A percentile compares a stretch with the other conserved stretches of the same genome.
These are phyloP conservation scores for Cyphomyrus plagiostoma DNA, from an alignment of 2,113 vertebrate genomes.

Conservation along the genomic window DNA sequence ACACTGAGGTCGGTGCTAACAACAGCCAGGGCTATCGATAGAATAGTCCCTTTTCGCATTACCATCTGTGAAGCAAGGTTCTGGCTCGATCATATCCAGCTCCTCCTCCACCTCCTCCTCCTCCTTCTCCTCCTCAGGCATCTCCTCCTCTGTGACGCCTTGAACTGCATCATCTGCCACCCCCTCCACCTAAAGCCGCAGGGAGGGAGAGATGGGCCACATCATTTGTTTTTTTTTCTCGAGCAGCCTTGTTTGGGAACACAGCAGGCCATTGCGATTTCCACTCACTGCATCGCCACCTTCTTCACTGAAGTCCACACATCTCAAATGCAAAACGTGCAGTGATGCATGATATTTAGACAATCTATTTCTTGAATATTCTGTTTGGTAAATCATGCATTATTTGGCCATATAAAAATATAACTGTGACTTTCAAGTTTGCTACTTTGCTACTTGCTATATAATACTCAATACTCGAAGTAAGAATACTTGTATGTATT, in stretches of 20 bases:
- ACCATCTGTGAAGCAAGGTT: conserved; percentile 79
- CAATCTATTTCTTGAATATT: not conserved
- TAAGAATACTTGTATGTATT: not conserved
- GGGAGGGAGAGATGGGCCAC: too few relatives aligned
- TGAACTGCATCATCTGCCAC: conserved; percentile 51
- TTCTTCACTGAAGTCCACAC: not conserved
- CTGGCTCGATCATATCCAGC: conserved; percentile 55
- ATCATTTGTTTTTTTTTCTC: not conserved
- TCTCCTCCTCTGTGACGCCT: conserved; percentile 79
- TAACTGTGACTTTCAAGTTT: not conserved
- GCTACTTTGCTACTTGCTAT: not conserved
- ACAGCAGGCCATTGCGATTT: not conserved
- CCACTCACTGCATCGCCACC: not conserved
- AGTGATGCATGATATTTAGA: not conserved
- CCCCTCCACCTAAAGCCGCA: conserved; percentile 1
- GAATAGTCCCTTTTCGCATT: not conserved
- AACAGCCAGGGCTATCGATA: too few relatives aligned
- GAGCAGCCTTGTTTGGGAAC: not conserved
- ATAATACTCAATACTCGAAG: not conserved
- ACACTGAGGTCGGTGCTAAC: not conserved
- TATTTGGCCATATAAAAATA: not conserved
- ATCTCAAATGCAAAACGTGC: not conserved
- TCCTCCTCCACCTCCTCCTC: conserved; percentile 37
- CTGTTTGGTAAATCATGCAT: not conserved
- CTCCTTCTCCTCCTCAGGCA: conserved; percentile 48